A percentile compares a stretch with the other conserved stretches of the same genome.
Conservation (phyloP, 2,113 vertebrate genomes). For the Notothenia rossii region DNA sequence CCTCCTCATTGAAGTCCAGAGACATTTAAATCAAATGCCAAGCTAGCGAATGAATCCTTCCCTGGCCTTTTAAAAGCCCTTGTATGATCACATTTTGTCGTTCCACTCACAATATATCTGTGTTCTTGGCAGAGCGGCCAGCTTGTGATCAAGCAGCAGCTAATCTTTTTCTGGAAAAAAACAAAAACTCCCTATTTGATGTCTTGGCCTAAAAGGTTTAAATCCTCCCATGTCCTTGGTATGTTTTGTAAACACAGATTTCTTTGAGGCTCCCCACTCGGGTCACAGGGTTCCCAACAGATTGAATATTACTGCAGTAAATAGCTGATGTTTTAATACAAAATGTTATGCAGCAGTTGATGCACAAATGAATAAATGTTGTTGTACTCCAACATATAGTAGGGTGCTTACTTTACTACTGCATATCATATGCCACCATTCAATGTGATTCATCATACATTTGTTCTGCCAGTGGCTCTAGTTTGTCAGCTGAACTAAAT, state of each 20-base stretch:
- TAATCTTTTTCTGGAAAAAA: conserved; percentile 68
- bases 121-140: conserved; percentile 52
- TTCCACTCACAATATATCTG: conserved; percentile 49
- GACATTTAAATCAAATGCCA: conserved; percentile 45
- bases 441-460: conserved; percentile 49
- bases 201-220: conserved; percentile 64
- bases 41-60: conserved; percentile 30
- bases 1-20: conserved; percentile 14
- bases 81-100: conserved; percentile 46
- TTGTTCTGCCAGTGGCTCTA: conserved; percentile 33
- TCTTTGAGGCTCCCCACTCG: conserved; percentile 28
- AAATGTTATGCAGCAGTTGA: background rate
- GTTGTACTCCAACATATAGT: background rate
- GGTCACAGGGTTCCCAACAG: conserved; percentile 12
- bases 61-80: conserved; percentile 41
- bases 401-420: conserved; percentile 16
- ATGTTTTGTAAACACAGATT: conserved; percentile 62
- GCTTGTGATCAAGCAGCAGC: conserved; percentile 63
- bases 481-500: conserved; percentile 67
- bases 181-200: conserved; percentile 38
- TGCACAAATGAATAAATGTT: background rate
- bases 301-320: background rate
- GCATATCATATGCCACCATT: conserved; percentile 15
- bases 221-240: conserved; percentile 61
- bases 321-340: background rate